Base-by-base conservation (phyloP, 2,797 vertebrate species). In the Tangara arthus region DNA sequence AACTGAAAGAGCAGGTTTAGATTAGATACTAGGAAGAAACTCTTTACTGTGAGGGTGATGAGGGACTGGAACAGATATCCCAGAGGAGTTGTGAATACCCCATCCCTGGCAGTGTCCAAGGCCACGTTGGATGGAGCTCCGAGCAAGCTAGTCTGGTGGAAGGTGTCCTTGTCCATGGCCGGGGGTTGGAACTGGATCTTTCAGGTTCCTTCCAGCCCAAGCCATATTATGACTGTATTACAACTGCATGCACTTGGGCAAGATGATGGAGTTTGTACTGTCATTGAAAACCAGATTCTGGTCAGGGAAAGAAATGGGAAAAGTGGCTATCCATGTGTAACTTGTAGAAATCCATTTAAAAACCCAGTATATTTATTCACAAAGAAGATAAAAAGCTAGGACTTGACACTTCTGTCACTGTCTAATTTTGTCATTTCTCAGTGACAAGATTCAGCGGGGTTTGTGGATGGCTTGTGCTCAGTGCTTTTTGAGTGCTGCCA, bases 351-450 rank as follows among this genome's bases (percentile, higher is more conserved):
- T 79, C 5, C 20, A n/a, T 18, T 70, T 27, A 32, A 49, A 70
- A 70, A 27, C 7, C 2, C 44, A 3, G 5, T 15, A 1, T 20
- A 9, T 35, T 65, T 50, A 26, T 65, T 72, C 28, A 19, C 7
- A 19, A 2, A 26, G 17, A 52, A 61, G 71, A 46, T 28, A 7
- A 1, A 41, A 55, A 56, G 22, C 12, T 16, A 21, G 22, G 50
- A 78, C 19, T 44, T 32, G 39, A 1, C 0, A 0, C 9, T 61
- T 39, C 15, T 37, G 8, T 80, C 37, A 8, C 5, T 44, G 18
- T 37, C 23, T 57, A 20, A 17, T 46, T 86, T 53, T 21, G 15
- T 70, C 3, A 3, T 57, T 75, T 89, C 42, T 41, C 19, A 61
- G 27, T 23, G 39, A 6, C 12, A 3, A 12, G 3, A 24, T 73